phyloP scores from a whole-genome alignment of 2,797 vertebrate genomes.

The Pseudomugil tenellus region DNA sequence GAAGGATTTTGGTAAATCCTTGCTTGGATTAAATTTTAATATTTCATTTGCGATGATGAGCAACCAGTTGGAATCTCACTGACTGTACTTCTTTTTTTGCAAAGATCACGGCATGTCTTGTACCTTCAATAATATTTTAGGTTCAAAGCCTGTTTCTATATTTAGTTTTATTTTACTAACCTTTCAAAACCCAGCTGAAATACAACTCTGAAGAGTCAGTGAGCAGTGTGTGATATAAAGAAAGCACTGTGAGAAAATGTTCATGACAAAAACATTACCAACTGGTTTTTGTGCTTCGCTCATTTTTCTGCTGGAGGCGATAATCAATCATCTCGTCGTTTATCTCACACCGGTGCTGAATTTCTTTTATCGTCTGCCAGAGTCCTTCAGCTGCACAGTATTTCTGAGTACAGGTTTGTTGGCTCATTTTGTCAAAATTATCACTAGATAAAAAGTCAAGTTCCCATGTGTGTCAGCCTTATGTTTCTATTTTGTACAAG shows the following conservation, averaged over 20 bases:
- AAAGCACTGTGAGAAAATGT: conserved; percentile 70
- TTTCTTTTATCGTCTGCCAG: conserved; percentile 77
- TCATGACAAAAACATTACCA: conserved; percentile 58
- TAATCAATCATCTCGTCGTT: conserved; percentile 76
- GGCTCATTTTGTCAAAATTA: conserved; percentile 59
- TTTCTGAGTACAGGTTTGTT: conserved; percentile 60
- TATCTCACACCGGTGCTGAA: conserved; percentile 60
- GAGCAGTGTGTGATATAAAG: conserved; percentile 24
- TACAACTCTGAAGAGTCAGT: conserved; percentile 13
- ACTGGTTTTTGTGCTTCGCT: conserved; percentile 66
- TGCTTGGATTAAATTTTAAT: conserved; percentile 1
- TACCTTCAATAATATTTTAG: conserved; percentile 2
- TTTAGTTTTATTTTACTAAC: conserved; percentile 2
- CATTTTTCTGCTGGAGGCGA: conserved; percentile 66
- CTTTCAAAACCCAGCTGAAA: conserved; percentile 30
- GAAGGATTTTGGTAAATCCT: background rate
- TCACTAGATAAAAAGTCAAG: conserved; percentile 46
- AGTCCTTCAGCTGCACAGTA: conserved; percentile 60
- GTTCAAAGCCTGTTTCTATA: background rate
- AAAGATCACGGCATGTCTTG: background rate
- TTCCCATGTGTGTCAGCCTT: conserved; percentile 51
- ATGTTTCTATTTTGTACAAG: conserved; percentile 20
- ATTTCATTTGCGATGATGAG: conserved; percentile 32
- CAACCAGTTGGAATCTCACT: background rate
- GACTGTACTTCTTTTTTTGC: background rate